Percentiles rank a stretch among this genome's conserved stretches.
These are phyloP conservation scores for Salvator merianae DNA, from an alignment of 2,113 vertebrate genomes.

Conservation along the genomic window DNA sequence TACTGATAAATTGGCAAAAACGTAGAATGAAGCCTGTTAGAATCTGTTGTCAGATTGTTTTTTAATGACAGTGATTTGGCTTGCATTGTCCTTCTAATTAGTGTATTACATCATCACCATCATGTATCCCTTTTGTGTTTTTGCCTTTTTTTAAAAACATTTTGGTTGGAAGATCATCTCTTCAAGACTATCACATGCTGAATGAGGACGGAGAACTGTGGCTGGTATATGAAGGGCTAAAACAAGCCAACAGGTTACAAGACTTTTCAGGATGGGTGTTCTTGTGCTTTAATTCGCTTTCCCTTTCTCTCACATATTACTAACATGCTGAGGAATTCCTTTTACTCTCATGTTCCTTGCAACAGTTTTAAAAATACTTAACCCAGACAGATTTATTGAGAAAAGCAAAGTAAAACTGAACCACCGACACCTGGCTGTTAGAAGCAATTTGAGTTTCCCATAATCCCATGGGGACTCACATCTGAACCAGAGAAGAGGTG, in stretches of 20 bases:
- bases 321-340: slow-evolving; percentile 68
- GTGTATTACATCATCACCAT: slow-evolving; percentile 60
- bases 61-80: slow-evolving; percentile 42
- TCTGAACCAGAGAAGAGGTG: not conserved
- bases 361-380: not conserved
- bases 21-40: not conserved
- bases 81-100: slow-evolving; percentile 39
- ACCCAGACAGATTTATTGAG: not conserved
- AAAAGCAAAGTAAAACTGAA: not conserved
- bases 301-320: slow-evolving; percentile 68
- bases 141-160: slow-evolving; percentile 65
- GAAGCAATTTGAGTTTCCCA: not conserved
- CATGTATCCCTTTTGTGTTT: slow-evolving; percentile 70
- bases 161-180: slow-evolving; percentile 86
- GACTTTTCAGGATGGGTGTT: slow-evolving; percentile 65
- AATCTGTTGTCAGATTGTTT: not conserved
- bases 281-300: slow-evolving; percentile 32
- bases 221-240: slow-evolving; percentile 99
- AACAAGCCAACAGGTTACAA: slow-evolving; percentile 97
- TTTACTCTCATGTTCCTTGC: slow-evolving; percentile 61
- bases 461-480: too few relatives aligned
- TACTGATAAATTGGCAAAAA: not conserved
- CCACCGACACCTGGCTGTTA: slow-evolving; percentile 2
- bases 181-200: slow-evolving; percentile 91
- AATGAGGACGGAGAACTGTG: slow-evolving; percentile 99